A percentile compares a stretch with the other conserved stretches of the same genome.
phyloP scores from a whole-genome alignment of 2,113 vertebrate genomes.

The Condylura cristata region DNA sequence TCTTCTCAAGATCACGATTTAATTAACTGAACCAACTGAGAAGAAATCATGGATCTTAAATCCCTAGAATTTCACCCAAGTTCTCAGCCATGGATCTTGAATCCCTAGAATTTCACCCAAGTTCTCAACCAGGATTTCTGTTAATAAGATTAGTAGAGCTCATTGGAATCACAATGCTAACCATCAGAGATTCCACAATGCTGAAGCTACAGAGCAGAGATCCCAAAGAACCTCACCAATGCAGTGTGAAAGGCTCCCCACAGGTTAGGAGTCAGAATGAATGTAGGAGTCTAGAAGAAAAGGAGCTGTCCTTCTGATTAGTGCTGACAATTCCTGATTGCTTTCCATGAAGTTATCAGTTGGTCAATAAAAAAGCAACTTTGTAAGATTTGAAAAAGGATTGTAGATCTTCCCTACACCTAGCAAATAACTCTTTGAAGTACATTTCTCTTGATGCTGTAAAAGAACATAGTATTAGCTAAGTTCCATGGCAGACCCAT shows the following conservation, averaged over 20 bases:
- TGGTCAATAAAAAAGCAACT: not conserved
- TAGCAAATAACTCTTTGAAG: not conserved
- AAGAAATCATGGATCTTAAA: too few relatives aligned
- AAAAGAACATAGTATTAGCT: not conserved
- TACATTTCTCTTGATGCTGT: not conserved
- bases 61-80: not conserved
- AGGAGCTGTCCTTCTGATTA: not conserved
- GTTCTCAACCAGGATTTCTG: not conserved
- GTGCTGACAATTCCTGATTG: too few relatives aligned
- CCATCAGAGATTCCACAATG: too few relatives aligned
- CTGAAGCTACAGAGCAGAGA: too few relatives aligned
- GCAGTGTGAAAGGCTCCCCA: not conserved
- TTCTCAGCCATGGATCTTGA: not conserved
- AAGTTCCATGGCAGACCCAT: not conserved
- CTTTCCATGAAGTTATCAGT: not conserved
- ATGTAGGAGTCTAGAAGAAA: not conserved
- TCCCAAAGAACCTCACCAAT: not conserved
- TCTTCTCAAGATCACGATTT: not conserved
- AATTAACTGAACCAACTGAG: not conserved
- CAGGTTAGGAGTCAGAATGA: not conserved
- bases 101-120: too few relatives aligned
- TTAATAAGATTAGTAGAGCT: not conserved
- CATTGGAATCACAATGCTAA: not conserved
- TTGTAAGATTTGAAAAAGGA: not conserved
- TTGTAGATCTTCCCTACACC: not conserved